Conservation (phyloP, 2,113 vertebrate genomes). For the Calyptommatus sinebrachiatus region DNA sequence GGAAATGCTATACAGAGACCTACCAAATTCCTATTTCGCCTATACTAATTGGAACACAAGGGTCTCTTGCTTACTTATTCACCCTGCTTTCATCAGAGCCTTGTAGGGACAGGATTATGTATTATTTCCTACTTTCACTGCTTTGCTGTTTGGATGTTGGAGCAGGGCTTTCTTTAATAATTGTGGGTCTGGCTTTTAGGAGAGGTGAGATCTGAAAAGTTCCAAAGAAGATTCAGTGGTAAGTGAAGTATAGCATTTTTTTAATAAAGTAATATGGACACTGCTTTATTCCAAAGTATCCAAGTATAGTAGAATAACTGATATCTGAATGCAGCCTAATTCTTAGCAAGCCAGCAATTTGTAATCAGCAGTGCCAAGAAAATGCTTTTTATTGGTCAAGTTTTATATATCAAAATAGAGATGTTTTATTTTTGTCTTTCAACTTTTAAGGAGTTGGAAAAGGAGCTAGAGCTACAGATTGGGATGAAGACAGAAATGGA, state of each 20-base stretch:
- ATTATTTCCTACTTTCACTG: background rate
- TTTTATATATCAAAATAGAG: background rate
- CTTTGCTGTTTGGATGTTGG: background rate
- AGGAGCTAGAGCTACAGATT: constrained; percentile 90
- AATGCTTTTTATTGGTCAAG: background rate
- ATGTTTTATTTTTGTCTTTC: background rate
- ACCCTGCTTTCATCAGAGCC: no score
- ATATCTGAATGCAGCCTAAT: no score
- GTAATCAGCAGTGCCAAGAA: background rate
- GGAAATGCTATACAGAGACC: no score
- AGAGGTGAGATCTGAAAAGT: background rate
- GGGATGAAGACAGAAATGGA: constrained; percentile 97
- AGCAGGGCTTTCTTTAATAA: background rate
- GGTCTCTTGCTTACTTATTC: no score
- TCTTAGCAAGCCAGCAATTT: background rate
- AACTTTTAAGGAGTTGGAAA: constrained; percentile 86
- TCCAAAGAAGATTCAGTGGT: background rate
- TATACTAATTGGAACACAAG: background rate
- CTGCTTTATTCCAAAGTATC: no score
- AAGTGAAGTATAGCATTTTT: no score
- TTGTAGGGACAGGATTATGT: background rate
- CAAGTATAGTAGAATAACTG: no score
- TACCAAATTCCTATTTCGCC: background rate
- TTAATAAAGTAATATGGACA: no score
- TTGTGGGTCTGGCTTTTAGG: background rate